Percentiles rank a stretch among this genome's conserved stretches.
Evolutionary conservation across 2,888 invertebrate species (phyloP).

Genomic region (Saturnia pavonia): DNA sequence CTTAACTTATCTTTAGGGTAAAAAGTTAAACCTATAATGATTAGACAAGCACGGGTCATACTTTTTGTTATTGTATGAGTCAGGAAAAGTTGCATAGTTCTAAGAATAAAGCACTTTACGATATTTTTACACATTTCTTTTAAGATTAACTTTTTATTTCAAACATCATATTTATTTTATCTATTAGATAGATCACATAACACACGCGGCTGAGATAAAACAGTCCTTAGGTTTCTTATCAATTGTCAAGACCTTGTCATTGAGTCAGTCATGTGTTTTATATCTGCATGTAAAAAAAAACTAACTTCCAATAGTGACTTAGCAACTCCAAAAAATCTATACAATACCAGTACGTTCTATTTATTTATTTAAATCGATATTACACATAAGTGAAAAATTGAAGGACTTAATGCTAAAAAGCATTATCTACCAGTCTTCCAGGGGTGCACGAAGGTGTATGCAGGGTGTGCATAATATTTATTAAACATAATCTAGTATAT

Average conservation of each 20-base stretch:
- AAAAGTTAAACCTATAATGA: too few species aligned
- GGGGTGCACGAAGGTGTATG: too few species aligned
- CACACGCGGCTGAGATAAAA: not conserved
- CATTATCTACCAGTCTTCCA: too few species aligned
- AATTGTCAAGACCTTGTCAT: conserved; percentile 11
- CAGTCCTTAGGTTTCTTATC: conserved; percentile 9
- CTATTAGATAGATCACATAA: not conserved
- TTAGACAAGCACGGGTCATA: too few species aligned
- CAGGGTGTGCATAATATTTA: too few species aligned
- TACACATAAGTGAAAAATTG: too few species aligned
- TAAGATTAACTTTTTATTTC: not conserved
- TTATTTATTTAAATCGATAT: too few species aligned
- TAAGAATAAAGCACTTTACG: not conserved
- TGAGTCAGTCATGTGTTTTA: conserved; percentile 9
- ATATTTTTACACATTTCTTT: not conserved
- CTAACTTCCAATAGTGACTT: not conserved
- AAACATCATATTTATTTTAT: not conserved
- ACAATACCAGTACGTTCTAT: too few species aligned
- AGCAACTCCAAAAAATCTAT: not conserved
- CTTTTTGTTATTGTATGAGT: not conserved
- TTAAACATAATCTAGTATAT: too few species aligned
- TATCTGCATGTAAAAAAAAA: not conserved
- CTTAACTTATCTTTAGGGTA: too few species aligned
- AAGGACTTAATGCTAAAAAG: too few species aligned
- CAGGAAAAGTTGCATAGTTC: not conserved